Evolutionary conservation across 2,113 vertebrate species (phyloP).

Genomic region (Ciconia stormi): DNA sequence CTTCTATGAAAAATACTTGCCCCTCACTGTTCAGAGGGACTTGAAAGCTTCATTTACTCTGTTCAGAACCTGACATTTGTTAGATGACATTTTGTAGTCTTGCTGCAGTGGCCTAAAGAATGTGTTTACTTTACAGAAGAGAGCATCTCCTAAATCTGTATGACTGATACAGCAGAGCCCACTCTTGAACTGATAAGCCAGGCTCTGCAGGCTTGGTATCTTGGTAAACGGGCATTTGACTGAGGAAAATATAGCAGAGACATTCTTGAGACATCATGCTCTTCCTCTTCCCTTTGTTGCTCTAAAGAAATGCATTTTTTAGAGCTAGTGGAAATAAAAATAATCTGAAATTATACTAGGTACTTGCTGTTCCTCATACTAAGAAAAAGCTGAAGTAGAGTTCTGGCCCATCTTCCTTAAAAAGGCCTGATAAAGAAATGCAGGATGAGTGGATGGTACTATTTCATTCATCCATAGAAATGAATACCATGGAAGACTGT

Average conservation of each 20-base stretch:
- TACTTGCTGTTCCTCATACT: not conserved
- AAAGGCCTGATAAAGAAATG: not conserved
- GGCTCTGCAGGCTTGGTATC: not conserved
- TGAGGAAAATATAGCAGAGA: not conserved
- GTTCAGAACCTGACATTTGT: not conserved
- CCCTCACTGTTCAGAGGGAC: not conserved
- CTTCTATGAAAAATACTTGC: not conserved
- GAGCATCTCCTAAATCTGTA: not conserved
- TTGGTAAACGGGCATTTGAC: not conserved
- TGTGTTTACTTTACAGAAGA: not conserved
- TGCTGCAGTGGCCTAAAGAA: not conserved
- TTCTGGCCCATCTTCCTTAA: not conserved
- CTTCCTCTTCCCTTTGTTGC: not conserved
- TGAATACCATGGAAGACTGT: not conserved
- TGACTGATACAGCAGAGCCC: not conserved
- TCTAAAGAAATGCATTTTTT: not conserved
- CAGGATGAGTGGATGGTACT: not conserved
- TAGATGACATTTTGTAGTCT: not conserved
- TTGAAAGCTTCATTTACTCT: not conserved
- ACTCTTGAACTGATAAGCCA: not conserved
- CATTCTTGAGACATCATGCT: not conserved
- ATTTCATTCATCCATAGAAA: not conserved
- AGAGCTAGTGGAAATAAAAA: not conserved
- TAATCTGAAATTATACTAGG: not conserved
- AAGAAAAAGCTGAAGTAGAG: not conserved